Percentiles rank a stretch among this genome's conserved stretches.
Evolutionary conservation across 2,113 vertebrate species (phyloP).

Genomic region (Galemys pyrenaicus): DNA sequence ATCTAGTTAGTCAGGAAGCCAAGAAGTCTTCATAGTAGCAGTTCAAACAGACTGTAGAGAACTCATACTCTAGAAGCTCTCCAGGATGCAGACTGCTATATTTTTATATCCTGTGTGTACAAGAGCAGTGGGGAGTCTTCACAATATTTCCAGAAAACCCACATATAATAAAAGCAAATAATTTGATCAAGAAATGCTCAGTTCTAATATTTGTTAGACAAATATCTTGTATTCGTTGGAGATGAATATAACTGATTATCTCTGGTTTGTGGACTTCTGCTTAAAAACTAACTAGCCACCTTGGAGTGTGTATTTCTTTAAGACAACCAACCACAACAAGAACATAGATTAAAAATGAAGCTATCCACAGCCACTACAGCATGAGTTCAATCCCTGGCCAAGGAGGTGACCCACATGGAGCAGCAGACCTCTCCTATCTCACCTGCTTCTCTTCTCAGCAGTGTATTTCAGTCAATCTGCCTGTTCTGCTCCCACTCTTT

Average conservation of each 20-base stretch:
- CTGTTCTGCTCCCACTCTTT: too few species aligned
- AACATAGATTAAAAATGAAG: neutral
- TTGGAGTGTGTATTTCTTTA: neutral
- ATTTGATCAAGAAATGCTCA: neutral
- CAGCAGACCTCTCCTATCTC: too few species aligned
- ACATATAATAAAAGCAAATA: neutral
- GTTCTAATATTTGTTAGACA: neutral
- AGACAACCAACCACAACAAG: neutral
- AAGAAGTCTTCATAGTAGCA: neutral
- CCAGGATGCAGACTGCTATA: neutral
- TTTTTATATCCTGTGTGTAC: neutral
- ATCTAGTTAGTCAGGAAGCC: neutral
- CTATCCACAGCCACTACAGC: too few species aligned
- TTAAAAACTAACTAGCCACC: neutral
- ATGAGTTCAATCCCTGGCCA: too few species aligned
- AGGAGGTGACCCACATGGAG: too few species aligned
- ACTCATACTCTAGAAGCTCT: neutral
- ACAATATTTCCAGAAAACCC: neutral
- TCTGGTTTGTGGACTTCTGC: neutral
- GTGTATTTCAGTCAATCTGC: too few species aligned
- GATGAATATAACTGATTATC: neutral
- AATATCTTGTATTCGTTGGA: neutral
- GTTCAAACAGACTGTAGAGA: neutral
- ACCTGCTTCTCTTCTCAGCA: too few species aligned
- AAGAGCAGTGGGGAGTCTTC: neutral